phyloP scores from a whole-genome alignment of 1,140 invertebrate species.

The Cotesia vestalis region DNA sequence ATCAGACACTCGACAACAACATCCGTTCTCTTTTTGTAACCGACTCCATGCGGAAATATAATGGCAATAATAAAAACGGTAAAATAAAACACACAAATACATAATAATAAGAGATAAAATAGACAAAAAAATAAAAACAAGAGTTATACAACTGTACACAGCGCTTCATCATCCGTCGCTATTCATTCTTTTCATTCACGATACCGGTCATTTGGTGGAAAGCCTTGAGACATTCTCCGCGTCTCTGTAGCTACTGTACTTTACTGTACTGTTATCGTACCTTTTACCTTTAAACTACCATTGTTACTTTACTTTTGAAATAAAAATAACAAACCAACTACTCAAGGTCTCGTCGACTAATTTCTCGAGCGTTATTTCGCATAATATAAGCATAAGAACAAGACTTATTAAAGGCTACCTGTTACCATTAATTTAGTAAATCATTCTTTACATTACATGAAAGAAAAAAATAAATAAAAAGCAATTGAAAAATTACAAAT shows the following conservation, averaged over 20 bases:
- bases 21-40: no score
- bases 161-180: background rate
- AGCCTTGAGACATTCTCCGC: slow-evolving; percentile 16
- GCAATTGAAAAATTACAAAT: no score
- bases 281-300: slow-evolving; percentile 5
- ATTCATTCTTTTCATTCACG: slow-evolving; percentile 10
- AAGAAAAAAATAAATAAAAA: background rate
- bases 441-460: background rate
- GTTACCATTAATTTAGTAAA: background rate
- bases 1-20: no score
- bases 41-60: no score
- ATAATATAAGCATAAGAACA: background rate
- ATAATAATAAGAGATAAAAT: background rate
- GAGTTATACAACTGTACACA: background rate
- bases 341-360: slow-evolving; percentile 9
- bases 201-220: slow-evolving; percentile 4
- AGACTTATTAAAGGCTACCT: background rate
- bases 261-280: no score
- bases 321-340: background rate
- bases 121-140: background rate
- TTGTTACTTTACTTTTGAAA: background rate
- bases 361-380: background rate
- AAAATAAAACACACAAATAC: no score
- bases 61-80: no score
- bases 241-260: background rate